phyloP scores from a whole-genome alignment of 2,888 invertebrate species.

The Serripes groenlandicus region DNA sequence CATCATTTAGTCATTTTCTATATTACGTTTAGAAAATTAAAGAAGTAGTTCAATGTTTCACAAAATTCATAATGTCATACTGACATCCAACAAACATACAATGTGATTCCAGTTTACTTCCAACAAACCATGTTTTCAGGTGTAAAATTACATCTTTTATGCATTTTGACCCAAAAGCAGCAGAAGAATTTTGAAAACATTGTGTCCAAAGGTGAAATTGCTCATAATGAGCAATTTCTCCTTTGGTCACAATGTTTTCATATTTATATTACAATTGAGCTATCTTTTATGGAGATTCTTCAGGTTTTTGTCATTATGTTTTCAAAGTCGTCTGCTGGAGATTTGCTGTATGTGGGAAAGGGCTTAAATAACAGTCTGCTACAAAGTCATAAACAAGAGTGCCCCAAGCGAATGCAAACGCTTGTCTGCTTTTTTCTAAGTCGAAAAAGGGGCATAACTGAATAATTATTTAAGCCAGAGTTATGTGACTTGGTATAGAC shows the following conservation, averaged over 20 bases:
- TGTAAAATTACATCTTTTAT: neutral
- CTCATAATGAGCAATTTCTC: neutral
- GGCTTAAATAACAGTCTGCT: neutral
- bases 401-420: neutral
- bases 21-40: too few relatives aligned
- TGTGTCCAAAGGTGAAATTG: neutral
- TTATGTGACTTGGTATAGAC: too few relatives aligned
- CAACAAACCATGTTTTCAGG: too few relatives aligned
- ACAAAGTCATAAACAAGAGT: neutral
- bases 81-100: neutral
- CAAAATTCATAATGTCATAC: too few relatives aligned
- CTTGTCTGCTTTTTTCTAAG: too few relatives aligned
- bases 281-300: neutral
- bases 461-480: too few relatives aligned
- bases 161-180: neutral
- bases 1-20: too few relatives aligned
- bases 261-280: neutral
- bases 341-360: neutral
- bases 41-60: too few relatives aligned
- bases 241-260: neutral
- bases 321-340: neutral
- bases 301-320: neutral
- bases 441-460: too few relatives aligned
- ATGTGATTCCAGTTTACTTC: too few relatives aligned
- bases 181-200: neutral